Evolutionary conservation across 2,113 vertebrate genomes (phyloP).

Genomic region (Anhinga rufa): DNA sequence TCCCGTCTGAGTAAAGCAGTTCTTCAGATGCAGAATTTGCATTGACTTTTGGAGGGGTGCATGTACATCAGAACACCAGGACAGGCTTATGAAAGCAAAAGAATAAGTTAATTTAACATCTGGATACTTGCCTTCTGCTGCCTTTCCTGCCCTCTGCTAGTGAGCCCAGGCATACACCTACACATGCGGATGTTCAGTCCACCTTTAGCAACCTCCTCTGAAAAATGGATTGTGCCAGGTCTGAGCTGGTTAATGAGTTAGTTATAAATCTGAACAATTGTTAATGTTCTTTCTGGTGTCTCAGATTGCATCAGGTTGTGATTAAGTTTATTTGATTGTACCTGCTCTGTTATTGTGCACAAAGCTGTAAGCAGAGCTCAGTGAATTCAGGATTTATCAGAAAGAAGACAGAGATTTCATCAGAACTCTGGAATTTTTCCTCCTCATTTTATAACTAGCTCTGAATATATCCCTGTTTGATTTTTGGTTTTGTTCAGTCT

Average conservation of each 20-base stretch:
- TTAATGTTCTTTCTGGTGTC: neutral
- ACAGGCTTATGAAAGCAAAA: neutral
- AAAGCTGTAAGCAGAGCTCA: neutral
- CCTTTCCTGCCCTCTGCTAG: neutral
- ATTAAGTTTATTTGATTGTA: neutral
- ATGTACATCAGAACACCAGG: neutral
- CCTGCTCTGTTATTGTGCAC: neutral
- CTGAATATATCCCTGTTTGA: neutral
- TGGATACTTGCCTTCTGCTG: neutral
- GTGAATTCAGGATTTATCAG: neutral
- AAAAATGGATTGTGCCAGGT: neutral
- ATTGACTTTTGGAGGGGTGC: neutral
- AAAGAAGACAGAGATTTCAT: neutral
- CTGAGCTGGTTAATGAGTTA: neutral
- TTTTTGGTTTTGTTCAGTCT: neutral
- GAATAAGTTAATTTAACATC: neutral
- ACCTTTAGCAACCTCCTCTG: neutral
- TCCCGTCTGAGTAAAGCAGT: neutral
- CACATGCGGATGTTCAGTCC: accelerated
- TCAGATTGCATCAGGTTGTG: neutral
- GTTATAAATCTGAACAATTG: neutral
- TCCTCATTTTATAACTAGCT: neutral
- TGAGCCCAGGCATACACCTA: neutral
- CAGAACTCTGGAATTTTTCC: neutral
- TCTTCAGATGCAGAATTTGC: neutral